Evolutionary conservation across 2,888 invertebrate genomes (phyloP), one percentile per base, ranked within the genome.

Genomic region (Tipula confusa): DNA sequence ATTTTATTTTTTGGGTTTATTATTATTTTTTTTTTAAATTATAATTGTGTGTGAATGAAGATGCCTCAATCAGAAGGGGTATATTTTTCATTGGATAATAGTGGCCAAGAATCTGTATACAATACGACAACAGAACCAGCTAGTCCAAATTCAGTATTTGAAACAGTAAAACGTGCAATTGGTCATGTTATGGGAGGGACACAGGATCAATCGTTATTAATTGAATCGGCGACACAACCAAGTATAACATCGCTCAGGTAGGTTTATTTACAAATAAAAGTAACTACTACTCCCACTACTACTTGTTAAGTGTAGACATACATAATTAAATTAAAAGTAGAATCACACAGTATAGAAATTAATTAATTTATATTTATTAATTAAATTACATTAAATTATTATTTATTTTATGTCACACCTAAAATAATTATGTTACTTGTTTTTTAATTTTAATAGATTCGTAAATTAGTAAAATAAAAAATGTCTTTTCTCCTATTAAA

Each of bases 1-100:
- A 33, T 33, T 82, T 82, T 82, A 82, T 82, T 82, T 82, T 33
- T 33, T 82, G 29, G 29, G 24, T 82, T 80, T 80, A 33, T 82
- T 33, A 33, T 82, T 82, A 11, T 80, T 80, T 29, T 80, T 11
- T 29, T 80, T 80, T 9, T 79, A 80, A 29, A 80, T 29, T 80
- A 29, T 29, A 5, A 29, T 29, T 80, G 28, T 84, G 3, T 48
- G 29, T 5, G 4, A 7, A 48, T 48, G n/a, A 83, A 82, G 85
- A 89, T 89, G 90, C 90, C 89, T 86, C 89, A 89, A 85, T 86
- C 88, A 84, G 89, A 89, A 86, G 89, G 89, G 87, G 89, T 89
- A 84, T 89, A 89, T 86, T 87, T 89, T 82, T 89, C 89, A 84
- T 86, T 90, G 86, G 89, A 88, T 84, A 87, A 87, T 86, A 87